Evolutionary conservation across 2,113 vertebrate genomes (phyloP), one percentile per base, ranked within the genome.

Genomic region (Spea multiplicata): DNA sequence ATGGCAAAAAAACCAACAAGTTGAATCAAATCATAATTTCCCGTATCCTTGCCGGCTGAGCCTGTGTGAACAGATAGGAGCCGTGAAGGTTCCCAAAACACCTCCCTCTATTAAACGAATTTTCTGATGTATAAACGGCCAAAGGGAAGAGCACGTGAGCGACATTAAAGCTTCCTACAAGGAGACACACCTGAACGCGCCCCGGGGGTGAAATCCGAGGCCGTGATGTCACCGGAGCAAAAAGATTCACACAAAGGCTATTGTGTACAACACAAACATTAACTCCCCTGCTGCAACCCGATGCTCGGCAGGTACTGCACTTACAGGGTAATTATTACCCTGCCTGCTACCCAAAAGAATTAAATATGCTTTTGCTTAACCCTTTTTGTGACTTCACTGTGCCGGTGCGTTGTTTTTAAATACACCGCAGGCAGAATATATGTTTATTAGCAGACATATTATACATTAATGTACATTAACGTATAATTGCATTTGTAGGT

Each of bases 181-280:
- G 47, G 5, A 75, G 50, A 48, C 65, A 50, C 66, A 61, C 67
- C 67, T 71, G n/a, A 12, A 71, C 47, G 44, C 14, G 57, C 55
- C 68, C 59, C 62, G 44, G 5, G 68, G 68, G 68, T 65, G 76
- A 12, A 78, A 52, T 52, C 57, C 2, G 48, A 66, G 57, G 66
- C 75, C 62, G 65, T 50, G 57, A 67, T 12, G 45, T 49, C 6
- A 16, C 16, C 55, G 66, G 61, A 61, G 66, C 30, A 30, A 30
- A 30, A 75, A 55, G 62, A 10, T 2, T 13, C 8, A 49, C 52
- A 77, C 75, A 77, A 78, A 16, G 69, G 16, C 47, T 14, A 30
- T 17, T 52, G 76, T 78, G 76, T 78, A 50, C 30, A 30, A 30
- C 30, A 30, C 30, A 30, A 30, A 30, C 30, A 30, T 55, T 67